Evolutionary conservation across 92 coral and sea anemone species (phyloP).

Genomic region (Pocillopora grandis): DNA sequence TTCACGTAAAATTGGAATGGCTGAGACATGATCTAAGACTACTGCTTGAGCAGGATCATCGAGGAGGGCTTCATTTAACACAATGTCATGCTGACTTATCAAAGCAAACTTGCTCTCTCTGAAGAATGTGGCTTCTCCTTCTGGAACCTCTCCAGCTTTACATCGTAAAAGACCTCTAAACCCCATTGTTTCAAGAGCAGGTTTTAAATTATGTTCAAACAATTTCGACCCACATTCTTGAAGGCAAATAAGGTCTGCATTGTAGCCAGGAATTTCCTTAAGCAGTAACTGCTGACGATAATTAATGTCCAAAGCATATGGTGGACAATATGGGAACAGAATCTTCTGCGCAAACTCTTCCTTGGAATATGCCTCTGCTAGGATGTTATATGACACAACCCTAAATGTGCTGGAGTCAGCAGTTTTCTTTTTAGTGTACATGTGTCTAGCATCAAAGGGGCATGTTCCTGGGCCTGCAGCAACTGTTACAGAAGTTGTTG

Average conservation of each 20-base stretch:
- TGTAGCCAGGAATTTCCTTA: conserved; percentile 89
- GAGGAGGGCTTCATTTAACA: conserved; percentile 60
- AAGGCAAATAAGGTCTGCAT: conserved; percentile 88
- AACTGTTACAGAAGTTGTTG: conserved; percentile 53
- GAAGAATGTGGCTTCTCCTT: conserved; percentile 90
- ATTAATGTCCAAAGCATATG: conserved; percentile 83
- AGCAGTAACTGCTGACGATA: conserved; percentile 88
- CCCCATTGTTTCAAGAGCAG: conserved; percentile 75
- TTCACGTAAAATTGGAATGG: conserved; percentile 64
- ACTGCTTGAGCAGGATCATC: conserved; percentile 60
- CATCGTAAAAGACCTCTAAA: conserved; percentile 72
- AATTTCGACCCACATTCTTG: conserved; percentile 91
- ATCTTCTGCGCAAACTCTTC: conserved; percentile 77
- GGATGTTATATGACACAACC: conserved; percentile 83
- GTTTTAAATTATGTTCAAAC: conserved; percentile 61
- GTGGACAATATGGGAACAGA: conserved; percentile 87
- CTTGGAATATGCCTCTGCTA: conserved; percentile 84
- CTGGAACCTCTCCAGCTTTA: conserved; percentile 89
- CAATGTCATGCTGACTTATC: conserved; percentile 68
- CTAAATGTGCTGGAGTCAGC: conserved; percentile 57
- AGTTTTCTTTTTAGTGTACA: conserved; percentile 66
- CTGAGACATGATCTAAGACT: conserved; percentile 67
- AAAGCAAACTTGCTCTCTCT: conserved; percentile 73
- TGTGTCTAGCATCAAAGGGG: conserved; percentile 88
- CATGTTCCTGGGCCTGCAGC: conserved; percentile 88